Conservation (phyloP, 2,113 vertebrate genomes). For the Dasyprocta punctata region DNA sequence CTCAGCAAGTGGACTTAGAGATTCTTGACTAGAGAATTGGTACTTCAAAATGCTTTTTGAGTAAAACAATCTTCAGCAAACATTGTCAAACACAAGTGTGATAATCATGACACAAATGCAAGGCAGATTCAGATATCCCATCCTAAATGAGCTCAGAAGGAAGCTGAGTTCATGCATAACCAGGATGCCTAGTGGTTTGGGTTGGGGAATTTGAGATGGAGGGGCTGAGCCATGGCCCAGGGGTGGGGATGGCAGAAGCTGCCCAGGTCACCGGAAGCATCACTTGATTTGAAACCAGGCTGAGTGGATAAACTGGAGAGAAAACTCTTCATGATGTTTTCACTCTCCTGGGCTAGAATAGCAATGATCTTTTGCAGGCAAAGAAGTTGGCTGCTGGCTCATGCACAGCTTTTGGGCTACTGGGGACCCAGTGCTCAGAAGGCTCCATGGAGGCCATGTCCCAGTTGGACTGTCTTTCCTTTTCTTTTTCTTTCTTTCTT, state of each 20-base stretch:
- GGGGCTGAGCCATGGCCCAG: background rate
- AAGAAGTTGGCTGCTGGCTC: background rate
- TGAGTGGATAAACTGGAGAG: background rate
- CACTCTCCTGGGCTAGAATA: background rate
- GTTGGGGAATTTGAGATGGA: background rate
- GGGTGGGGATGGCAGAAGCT: too few species aligned
- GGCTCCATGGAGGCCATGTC: background rate
- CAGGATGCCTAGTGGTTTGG: background rate
- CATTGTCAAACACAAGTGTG: background rate
- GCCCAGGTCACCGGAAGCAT: background rate
- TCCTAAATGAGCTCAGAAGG: background rate
- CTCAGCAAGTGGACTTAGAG: background rate
- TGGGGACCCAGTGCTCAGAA: background rate
- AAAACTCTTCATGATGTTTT: background rate
- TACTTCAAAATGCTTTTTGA: slow-evolving; percentile 51
- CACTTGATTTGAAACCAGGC: background rate
- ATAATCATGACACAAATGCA: background rate
- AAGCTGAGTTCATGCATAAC: background rate
- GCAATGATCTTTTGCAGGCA: too few species aligned
- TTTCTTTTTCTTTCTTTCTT: too few species aligned
- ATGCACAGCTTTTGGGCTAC: background rate
- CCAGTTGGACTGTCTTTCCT: background rate
- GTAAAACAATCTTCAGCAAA: slow-evolving; percentile 14
- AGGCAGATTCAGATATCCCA: background rate
- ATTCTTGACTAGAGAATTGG: background rate